These are phyloP conservation scores for Diuraphis noxia DNA, from an alignment of 1,140 invertebrate genomes.

Conservation along the genomic window DNA sequence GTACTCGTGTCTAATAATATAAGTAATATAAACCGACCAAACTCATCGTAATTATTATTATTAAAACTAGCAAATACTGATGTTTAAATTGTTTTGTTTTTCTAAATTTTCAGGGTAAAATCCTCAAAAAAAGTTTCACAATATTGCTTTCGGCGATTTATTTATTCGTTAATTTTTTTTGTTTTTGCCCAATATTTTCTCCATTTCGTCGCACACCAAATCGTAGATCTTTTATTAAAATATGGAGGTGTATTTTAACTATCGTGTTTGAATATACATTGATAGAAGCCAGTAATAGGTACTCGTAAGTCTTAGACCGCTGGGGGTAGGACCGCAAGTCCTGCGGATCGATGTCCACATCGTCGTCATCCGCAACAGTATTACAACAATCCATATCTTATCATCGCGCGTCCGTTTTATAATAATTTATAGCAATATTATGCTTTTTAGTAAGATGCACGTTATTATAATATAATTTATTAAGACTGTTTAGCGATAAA, in stretches of 20 bases:
- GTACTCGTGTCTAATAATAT: not conserved
- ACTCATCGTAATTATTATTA: not conserved
- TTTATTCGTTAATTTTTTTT: not conserved
- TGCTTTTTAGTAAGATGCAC: not conserved
- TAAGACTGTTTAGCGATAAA: not conserved
- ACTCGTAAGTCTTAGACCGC: not conserved
- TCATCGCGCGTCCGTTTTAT: not conserved
- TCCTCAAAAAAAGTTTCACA: not conserved
- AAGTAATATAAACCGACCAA: not conserved
- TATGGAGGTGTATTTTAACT: not conserved
- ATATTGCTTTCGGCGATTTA: not conserved
- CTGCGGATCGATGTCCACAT: not conserved
- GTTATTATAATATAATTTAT: not conserved
- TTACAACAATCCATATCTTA: not conserved
- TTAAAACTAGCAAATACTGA: not conserved
- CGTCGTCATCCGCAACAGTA: too few relatives aligned
- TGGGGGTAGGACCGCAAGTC: not conserved
- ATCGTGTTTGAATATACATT: not conserved
- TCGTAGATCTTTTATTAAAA: not conserved
- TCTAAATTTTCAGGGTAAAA: conserved; percentile 11
- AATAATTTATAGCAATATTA: not conserved
- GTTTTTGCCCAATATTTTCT: not conserved
- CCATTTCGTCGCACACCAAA: not conserved
- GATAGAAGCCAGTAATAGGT: not conserved
- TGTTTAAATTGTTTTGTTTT: not conserved